phyloP scores from a whole-genome alignment of 2,113 vertebrate species.

The Scophthalmus maximus region DNA sequence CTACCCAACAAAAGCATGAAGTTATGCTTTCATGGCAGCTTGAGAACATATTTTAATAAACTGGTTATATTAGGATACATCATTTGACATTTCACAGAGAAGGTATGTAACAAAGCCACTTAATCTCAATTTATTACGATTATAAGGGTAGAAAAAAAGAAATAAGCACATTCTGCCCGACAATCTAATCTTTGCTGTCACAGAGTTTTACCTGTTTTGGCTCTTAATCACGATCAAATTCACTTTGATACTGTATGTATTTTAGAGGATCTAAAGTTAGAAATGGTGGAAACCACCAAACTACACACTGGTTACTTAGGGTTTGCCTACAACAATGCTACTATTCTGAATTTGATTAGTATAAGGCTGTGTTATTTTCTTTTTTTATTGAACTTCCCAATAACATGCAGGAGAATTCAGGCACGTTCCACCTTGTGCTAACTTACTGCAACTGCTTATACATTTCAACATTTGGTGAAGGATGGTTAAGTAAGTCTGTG shows the following conservation, averaged over 20 bases:
- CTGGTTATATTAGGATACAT: too few species aligned
- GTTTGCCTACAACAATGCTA: too few species aligned
- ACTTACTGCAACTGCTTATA: slow-evolving; percentile 1
- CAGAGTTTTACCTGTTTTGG: too few species aligned
- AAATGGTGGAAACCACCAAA: not conserved
- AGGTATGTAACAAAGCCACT: too few species aligned
- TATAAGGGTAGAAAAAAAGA: not conserved
- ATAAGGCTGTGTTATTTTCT: not conserved
- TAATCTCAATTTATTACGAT: not conserved
- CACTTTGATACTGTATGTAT: too few species aligned
- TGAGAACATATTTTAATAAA: not conserved
- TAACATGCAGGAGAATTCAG: not conserved
- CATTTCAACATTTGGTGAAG: slow-evolving; percentile 8
- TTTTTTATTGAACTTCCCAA: not conserved
- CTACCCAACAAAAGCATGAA: not conserved
- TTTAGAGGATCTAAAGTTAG: too few species aligned
- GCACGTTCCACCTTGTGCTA: not conserved
- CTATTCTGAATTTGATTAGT: not conserved
- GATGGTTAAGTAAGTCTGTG: slow-evolving; percentile 10
- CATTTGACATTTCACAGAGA: too few species aligned
- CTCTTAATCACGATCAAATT: too few species aligned
- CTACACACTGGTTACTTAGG: not conserved
- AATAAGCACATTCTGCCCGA: not conserved
- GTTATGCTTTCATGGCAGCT: not conserved
- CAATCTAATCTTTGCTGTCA: too few species aligned